Percentiles rank a stretch among this genome's conserved stretches.
These are phyloP conservation scores for Sciaenops ocellatus DNA, from an alignment of 2,797 vertebrate species.

Conservation along the genomic window DNA sequence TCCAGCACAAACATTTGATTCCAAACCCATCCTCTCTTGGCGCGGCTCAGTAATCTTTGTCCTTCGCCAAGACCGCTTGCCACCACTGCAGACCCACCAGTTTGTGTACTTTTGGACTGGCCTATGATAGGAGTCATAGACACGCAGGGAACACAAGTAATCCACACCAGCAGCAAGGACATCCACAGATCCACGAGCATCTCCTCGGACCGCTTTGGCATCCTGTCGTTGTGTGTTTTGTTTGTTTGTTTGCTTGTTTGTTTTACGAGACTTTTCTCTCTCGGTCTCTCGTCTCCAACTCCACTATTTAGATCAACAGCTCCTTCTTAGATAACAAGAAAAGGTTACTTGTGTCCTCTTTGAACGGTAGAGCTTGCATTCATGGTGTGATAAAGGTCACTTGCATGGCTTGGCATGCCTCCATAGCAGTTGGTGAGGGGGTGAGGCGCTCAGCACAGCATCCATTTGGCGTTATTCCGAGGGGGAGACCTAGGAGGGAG, in stretches of 20 bases:
- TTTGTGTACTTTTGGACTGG: conserved; percentile 88
- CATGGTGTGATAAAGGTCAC: conserved; percentile 91
- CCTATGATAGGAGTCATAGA: conserved; percentile 87
- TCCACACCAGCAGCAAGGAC: conserved; percentile 96
- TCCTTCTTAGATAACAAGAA: conserved; percentile 85
- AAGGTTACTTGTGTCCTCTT: conserved; percentile 91
- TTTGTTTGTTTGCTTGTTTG: conserved; percentile 60
- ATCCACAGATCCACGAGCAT: conserved; percentile 93
- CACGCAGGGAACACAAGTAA: conserved; percentile 91
- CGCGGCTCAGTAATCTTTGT: conserved; percentile 94
- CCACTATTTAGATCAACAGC: conserved; percentile 80
- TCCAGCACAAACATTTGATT: conserved; percentile 99
- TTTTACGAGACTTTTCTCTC: conserved; percentile 42
- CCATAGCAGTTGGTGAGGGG: conserved; percentile 84
- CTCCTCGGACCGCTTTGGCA: conserved; percentile 92
- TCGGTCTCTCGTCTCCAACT: conserved; percentile 24
- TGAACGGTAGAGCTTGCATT: conserved; percentile 87
- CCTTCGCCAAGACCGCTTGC: conserved; percentile 89
- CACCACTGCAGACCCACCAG: conserved; percentile 85
- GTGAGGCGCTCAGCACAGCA: conserved; percentile 80
- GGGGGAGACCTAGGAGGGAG: conserved; percentile 84
- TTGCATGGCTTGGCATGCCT: conserved; percentile 88
- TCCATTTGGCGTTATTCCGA: conserved; percentile 86
- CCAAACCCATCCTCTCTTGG: conserved; percentile 99
- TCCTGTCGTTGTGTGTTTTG: conserved; percentile 79